Base-by-base conservation (phyloP, 2,888 invertebrate species). In the Plusia festucae region DNA sequence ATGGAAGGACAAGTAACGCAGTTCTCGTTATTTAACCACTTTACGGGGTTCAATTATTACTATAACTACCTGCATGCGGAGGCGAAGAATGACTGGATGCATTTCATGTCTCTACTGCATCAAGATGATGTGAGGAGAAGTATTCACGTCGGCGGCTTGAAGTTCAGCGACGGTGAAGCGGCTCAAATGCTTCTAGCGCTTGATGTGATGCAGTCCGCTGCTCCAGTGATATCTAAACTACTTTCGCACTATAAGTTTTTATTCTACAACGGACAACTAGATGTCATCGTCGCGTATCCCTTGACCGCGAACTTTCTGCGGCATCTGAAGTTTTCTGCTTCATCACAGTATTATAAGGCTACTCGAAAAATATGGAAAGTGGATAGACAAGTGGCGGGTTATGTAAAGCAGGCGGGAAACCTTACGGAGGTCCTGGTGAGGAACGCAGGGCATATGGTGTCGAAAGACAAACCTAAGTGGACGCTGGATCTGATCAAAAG, bases 361-460 rank as follows among this genome's bases (percentile, higher is more conserved):
- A 81, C 86, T 0, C 95, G 97, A 51, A 87, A 93, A 30, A 93
- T 96, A 68, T 98, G 98, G 98, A 93, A 88, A 58, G 96, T 97
- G 3, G 96, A 87, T 7, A 87, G 89, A 1, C 96, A 96, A 53
- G 89, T 98, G 22, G 98, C 97, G 1, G 98, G 98, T 0, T 98
- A 97, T 88, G 95, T 95, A 1, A 97, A 97, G 85, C 93, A 94
- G 70, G 97, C 96, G 13, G 96, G 96, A 0, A 97, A 97, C 81
- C 90, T 98, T 24, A 96, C 96, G 0, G 97, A 97, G 83, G 95
- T 97, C 2, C 85, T 98, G 76, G 96, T 98, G 0, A 93, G 97
- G 52, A 96, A 97, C 89, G 97, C 98, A 6, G 98, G 98, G 0
- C 98, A 98, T 82, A 97, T 98, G 95, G 96, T 96, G 5, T 96